Evolutionary conservation across 1,140 invertebrate genomes (phyloP).

Genomic region (Formica exsecta): DNA sequence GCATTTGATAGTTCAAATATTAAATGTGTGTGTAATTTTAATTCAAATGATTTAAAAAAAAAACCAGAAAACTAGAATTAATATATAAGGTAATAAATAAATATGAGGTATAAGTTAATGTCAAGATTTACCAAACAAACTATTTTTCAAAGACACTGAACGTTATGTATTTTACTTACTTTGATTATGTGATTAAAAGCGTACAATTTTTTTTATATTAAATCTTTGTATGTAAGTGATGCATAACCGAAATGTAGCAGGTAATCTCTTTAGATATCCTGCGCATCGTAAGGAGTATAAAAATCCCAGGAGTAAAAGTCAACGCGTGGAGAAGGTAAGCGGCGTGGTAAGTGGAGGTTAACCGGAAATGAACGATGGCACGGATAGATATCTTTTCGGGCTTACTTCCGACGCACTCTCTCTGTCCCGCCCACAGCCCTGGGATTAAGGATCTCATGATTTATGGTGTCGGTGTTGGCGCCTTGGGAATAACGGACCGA

Average conservation of each 20-base stretch:
- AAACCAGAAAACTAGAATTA: too few species aligned
- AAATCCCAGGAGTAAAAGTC: constrained; percentile 29
- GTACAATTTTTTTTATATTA: background rate
- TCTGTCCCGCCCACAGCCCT: constrained; percentile 20
- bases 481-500: background rate
- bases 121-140: too few species aligned
- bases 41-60: too few species aligned
- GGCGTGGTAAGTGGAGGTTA: constrained; percentile 59
- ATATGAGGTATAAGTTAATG: too few species aligned
- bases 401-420: constrained; percentile 59
- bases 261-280: background rate
- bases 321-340: constrained; percentile 15
- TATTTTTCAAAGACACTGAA: too few species aligned
- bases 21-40: too few species aligned
- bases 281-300: constrained; percentile 15
- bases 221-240: background rate
- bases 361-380: constrained; percentile 70
- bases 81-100: too few species aligned
- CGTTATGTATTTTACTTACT: too few species aligned
- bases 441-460: constrained; percentile 54
- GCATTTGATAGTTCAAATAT: too few species aligned
- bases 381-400: constrained; percentile 66
- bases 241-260: background rate
- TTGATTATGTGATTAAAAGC: too few species aligned
- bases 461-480: constrained; percentile 37